Evolutionary conservation across 1,140 invertebrate genomes (phyloP), one percentile per base, ranked within the genome.

Genomic region (Chymomyza costata): DNA sequence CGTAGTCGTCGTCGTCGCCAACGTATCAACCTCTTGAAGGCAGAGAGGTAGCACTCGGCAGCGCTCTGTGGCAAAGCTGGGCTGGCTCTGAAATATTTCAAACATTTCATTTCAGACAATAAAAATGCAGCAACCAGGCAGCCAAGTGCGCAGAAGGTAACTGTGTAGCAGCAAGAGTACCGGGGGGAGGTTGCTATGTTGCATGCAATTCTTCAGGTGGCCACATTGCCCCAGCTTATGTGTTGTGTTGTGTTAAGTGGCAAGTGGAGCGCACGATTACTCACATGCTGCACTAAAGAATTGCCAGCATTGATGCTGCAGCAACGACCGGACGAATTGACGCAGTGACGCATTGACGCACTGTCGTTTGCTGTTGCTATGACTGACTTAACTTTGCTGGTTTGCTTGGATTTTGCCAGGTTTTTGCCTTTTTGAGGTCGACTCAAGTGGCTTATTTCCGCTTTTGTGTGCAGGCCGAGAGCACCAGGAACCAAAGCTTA

Each of bases 361-460:
- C n/a, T n/a, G n/a, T n/a, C n/a, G 10, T 28, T 28, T 28, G 25
- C 28, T 39, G 34, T 3, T 34, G 28, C 13, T 41, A n/a, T n/a
- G n/a, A n/a, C n/a, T n/a, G n/a, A n/a, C n/a, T n/a, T n/a, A n/a
- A n/a, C n/a, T n/a, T n/a, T n/a, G n/a, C n/a, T n/a, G n/a, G n/a
- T n/a, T n/a, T n/a, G n/a, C n/a, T n/a, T n/a, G n/a, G n/a, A n/a
- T 32, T 32, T 7, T 32, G 11, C 18, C n/a, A 44, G 15, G 30
- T 57, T 49, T n/a, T n/a, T n/a, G n/a, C n/a, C 38, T 40, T 71
- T 80, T 80, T 80, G 73, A 80, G 67, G 73, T 80, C 60, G 78
- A 64, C 62, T 68, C 64, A 64, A 80, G 73, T 80, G 73, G 74
- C 68, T 73, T 80, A 81, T 80, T 81, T 80, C 73, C 73, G 73